Evolutionary conservation across 2,888 invertebrate species (phyloP).

Genomic region (Ochropleura plecta): DNA sequence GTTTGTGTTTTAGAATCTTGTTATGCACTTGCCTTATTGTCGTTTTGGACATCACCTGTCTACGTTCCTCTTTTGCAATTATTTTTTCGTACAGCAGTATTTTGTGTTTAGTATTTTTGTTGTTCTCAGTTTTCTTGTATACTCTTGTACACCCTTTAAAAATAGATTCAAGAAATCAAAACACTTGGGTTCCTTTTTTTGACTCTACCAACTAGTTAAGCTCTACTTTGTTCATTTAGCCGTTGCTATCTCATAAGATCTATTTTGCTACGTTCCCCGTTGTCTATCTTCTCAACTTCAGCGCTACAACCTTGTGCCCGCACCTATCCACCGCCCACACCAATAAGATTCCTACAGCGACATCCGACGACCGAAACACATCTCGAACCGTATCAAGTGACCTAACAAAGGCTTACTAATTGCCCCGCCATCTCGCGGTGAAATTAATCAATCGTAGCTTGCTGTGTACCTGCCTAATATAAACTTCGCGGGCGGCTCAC

Average conservation of each 20-base stretch:
- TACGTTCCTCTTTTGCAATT: not conserved
- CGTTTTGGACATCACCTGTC: not conserved
- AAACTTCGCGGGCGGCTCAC: slow-evolving; percentile 87
- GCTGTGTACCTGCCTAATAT: slow-evolving; percentile 87
- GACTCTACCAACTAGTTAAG: not conserved
- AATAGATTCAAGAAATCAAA: not conserved
- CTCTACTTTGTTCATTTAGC: too few relatives aligned
- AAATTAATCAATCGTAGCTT: slow-evolving; percentile 87
- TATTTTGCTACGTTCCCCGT: not conserved
- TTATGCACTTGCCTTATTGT: slow-evolving; percentile 6
- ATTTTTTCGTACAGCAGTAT: not conserved
- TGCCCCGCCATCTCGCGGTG: slow-evolving; percentile 85
- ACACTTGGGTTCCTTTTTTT: not conserved
- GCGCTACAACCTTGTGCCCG: not conserved
- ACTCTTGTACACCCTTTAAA: not conserved
- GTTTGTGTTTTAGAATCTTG: slow-evolving; percentile 38
- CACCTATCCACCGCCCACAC: slow-evolving; percentile 56
- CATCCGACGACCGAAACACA: slow-evolving; percentile 51
- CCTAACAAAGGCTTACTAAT: slow-evolving; percentile 87
- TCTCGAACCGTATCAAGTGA: slow-evolving; percentile 67
- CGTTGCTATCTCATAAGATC: not conserved
- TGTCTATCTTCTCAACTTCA: not conserved
- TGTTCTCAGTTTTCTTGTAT: not conserved
- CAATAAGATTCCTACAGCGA: slow-evolving; percentile 63
- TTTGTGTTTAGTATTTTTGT: not conserved